phyloP scores from a whole-genome alignment of 2,888 invertebrate species.

The Volucella zonaria region DNA sequence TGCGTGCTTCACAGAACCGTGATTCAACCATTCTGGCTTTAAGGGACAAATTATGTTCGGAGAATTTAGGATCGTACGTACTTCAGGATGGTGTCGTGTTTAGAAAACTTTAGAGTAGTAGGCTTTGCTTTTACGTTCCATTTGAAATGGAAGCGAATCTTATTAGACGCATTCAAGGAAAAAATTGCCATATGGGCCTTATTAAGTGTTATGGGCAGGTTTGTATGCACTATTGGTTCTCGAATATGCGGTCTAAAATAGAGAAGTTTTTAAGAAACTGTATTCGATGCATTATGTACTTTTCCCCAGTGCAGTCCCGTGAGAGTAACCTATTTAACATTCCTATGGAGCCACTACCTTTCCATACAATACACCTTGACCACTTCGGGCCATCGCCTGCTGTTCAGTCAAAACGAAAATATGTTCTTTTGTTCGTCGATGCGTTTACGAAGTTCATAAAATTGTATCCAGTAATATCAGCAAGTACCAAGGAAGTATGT shows the following conservation, averaged over 20 bases:
- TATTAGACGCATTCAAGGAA: slow-evolving; percentile 48
- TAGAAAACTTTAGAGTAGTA: neutral
- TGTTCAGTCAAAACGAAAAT: neutral
- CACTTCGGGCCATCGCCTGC: too few species aligned
- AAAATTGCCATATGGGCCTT: slow-evolving; percentile 53
- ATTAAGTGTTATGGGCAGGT: slow-evolving; percentile 43
- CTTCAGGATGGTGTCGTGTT: slow-evolving; percentile 1
- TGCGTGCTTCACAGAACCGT: neutral
- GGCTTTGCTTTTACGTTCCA: slow-evolving; percentile 49
- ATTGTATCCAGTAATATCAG: slow-evolving; percentile 1
- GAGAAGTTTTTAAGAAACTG: too few species aligned
- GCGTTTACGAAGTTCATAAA: slow-evolving; percentile 41
- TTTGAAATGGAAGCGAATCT: slow-evolving; percentile 27
- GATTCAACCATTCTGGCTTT: neutral
- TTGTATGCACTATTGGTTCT: slow-evolving; percentile 79
- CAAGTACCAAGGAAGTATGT: slow-evolving; percentile 19
- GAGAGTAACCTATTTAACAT: too few species aligned
- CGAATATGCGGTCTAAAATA: slow-evolving; percentile 51
- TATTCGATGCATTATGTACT: too few species aligned
- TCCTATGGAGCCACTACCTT: too few species aligned
- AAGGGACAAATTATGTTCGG: neutral
- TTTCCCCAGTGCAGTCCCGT: too few species aligned
- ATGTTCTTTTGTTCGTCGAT: slow-evolving; percentile 26
- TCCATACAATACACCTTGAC: too few species aligned
- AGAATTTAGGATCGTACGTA: neutral